Evolutionary conservation across 2,113 vertebrate genomes (phyloP), one percentile per base, ranked within the genome.

Genomic region (Agapornis roseicollis): DNA sequence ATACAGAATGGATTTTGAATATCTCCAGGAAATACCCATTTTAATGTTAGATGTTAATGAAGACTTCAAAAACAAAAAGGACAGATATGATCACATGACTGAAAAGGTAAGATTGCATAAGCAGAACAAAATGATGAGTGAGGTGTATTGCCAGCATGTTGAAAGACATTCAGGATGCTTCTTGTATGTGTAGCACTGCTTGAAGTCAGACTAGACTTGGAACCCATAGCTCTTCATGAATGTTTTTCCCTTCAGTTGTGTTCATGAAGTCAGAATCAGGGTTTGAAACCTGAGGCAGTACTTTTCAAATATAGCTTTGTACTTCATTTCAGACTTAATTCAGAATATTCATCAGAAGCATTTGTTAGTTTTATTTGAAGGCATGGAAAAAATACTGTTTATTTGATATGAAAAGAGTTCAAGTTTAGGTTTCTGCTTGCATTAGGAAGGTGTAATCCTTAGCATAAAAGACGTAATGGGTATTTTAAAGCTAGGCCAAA

Each of bases 21-120:
- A 98, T 92, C 98, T 99, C 3, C 98, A 97, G 29, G 97, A 98
- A 35, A 95, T 99, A 49, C 99, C 99, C 0, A 50, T 99, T 80
- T 96, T 99, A 94, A 99, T 98, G 1, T 78, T 99, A 17, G 99
- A 99, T 33, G 99, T 99, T 42, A 98, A 98, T 17, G 98, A 99
- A 91, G 98, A 99, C 65, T 99, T 99, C 93, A 98, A 97, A 92
- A 87, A 90, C 35, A 95, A 98, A 63, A 87, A 98, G 82, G 97
- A 94, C 33, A 98, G 97, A 91, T 97, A 98, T 0, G 97, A 97
- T 22, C 94, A 98, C 91, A 98, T 99, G 97, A 97, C 99, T 8
- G 99, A 99, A 96, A 99, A 99, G 99, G 99, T 99, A 97, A 89
- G 37, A 52, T 73, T 65, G 66, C 42, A 44, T 29, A 86, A 41